phyloP scores from a whole-genome alignment of 2,113 vertebrate species.

The Paedocypris sp. region DNA sequence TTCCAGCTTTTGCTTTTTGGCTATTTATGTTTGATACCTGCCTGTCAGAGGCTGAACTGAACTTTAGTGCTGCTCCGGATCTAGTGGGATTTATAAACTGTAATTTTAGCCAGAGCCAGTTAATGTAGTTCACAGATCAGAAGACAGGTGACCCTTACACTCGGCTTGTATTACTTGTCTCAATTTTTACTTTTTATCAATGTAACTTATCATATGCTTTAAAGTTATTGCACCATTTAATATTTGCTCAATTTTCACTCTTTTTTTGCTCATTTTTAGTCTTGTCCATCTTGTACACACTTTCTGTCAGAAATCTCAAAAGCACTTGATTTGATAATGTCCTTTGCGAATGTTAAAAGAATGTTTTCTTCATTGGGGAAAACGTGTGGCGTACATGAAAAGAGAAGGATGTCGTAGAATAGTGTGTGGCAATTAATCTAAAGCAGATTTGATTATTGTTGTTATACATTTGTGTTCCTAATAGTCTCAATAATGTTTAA shows the following conservation, averaged over 20 bases:
- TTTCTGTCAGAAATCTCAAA: not conserved
- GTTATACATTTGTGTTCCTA: too few species aligned
- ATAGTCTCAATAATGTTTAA: too few species aligned
- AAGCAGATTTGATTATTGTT: too few species aligned
- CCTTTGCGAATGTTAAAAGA: constrained; percentile 29
- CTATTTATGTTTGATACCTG: not conserved
- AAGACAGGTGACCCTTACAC: not conserved
- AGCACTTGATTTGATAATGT: not conserved
- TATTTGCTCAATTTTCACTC: too few species aligned
- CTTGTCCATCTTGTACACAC: not conserved
- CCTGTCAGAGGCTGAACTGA: not conserved
- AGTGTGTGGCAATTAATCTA: too few species aligned
- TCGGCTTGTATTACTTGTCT: not conserved
- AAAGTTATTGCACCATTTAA: not conserved
- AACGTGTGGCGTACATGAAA: not conserved
- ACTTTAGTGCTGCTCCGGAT: not conserved
- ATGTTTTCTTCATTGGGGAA: constrained; percentile 21
- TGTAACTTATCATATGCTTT: not conserved
- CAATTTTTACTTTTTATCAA: not conserved
- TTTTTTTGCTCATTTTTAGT: not conserved
- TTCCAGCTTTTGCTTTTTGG: not conserved
- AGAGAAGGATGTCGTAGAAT: too few species aligned
- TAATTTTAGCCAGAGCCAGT: constrained; percentile 7
- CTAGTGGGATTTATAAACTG: constrained; percentile 10
- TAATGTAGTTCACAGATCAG: constrained; percentile 18